phyloP scores from a whole-genome alignment of 2,797 vertebrate species.

The Epinephelus awoara region DNA sequence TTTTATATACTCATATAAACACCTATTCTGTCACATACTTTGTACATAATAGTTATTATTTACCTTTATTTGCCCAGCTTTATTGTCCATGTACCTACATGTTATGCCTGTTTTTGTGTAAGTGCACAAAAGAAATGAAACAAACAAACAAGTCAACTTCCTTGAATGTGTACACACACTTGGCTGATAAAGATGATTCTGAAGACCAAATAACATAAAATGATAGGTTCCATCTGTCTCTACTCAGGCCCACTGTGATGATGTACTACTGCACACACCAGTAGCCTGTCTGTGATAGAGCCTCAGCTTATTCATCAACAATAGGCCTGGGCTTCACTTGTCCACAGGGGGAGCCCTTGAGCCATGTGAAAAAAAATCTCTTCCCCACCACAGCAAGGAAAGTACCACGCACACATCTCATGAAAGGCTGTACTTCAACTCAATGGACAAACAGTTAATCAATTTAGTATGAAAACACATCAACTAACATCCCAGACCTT shows the following conservation, averaged over 20 bases:
- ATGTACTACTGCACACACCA: slow-evolving; percentile 38
- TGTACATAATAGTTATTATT: no score
- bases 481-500: slow-evolving; percentile 23
- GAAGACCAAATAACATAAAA: slow-evolving; percentile 49
- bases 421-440: slow-evolving; percentile 39
- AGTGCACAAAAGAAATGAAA: no score
- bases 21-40: no score
- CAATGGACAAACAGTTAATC: slow-evolving; percentile 52
- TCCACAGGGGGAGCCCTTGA: slow-evolving; percentile 81
- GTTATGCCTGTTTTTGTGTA: no score
- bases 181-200: no score
- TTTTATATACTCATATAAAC: no score
- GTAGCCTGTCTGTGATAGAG: slow-evolving; percentile 21
- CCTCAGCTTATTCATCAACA: slow-evolving; percentile 32
- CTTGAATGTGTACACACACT: no score
- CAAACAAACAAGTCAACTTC: no score
- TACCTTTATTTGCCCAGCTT: no score
- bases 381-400: slow-evolving; percentile 15
- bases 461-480: slow-evolving; percentile 45
- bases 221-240: slow-evolving; percentile 55
- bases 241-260: slow-evolving; percentile 29
- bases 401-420: slow-evolving; percentile 30
- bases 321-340: slow-evolving; percentile 29
- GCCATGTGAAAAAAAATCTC: slow-evolving; percentile 51
- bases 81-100: no score